Evolutionary conservation across 1,140 invertebrate genomes (phyloP).

Genomic region (Acromyrmex charruanus): DNA sequence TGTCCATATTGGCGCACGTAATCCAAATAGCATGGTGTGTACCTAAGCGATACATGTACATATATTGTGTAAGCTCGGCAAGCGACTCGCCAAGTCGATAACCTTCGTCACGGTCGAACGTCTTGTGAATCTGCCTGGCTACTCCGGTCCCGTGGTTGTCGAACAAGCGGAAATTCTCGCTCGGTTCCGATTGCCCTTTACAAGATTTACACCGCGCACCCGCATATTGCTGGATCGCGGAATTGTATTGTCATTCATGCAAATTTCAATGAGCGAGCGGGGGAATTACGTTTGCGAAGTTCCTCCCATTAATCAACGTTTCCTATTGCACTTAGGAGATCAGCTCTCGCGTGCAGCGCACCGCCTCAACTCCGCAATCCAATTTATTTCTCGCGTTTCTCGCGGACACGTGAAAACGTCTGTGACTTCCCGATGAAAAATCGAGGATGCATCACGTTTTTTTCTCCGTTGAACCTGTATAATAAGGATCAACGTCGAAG

Average conservation of each 20-base stretch:
- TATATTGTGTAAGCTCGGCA: neutral
- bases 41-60: neutral
- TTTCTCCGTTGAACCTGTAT: no score
- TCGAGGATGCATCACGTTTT: neutral
- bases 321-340: slow-evolving; percentile 53
- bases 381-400: slow-evolving; percentile 38
- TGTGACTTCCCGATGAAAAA: neutral
- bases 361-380: slow-evolving; percentile 2
- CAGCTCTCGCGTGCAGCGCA: neutral
- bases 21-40: neutral
- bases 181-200: slow-evolving; percentile 2
- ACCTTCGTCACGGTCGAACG: slow-evolving; percentile 24
- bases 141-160: neutral
- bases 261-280: neutral
- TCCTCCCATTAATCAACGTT: slow-evolving; percentile 57
- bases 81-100: slow-evolving; percentile 19
- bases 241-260: slow-evolving; percentile 42
- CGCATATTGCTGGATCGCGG: neutral
- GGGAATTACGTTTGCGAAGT: slow-evolving; percentile 18
- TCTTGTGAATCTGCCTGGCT: slow-evolving; percentile 12
- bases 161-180: slow-evolving; percentile 46
- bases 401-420: slow-evolving; percentile 13
- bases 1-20: neutral
- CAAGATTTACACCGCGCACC: slow-evolving; percentile 33
- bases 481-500: neutral